A percentile compares a stretch with the other conserved stretches of the same genome.
These are phyloP conservation scores for Gallinago solitaria DNA, from an alignment of 2,797 vertebrate species.

Conservation along the genomic window DNA sequence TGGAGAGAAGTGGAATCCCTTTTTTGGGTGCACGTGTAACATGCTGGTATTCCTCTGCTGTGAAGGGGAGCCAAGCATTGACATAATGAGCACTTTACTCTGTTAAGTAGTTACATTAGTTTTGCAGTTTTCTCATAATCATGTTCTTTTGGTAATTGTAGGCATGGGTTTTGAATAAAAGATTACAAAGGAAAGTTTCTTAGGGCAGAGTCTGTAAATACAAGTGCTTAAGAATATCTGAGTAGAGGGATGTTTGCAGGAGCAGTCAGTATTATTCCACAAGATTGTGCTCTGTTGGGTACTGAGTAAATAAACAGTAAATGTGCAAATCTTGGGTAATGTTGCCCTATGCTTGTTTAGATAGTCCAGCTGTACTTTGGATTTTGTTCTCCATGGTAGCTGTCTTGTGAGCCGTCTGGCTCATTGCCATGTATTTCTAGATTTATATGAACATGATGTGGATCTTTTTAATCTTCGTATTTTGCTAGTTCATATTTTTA, in stretches of 20 bases:
- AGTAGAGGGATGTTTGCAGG: not conserved
- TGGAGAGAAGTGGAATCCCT: not conserved
- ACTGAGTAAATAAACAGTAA: slow-evolving; percentile 15
- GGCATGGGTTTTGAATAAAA: not conserved
- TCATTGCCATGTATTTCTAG: not conserved
- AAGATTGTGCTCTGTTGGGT: not conserved
- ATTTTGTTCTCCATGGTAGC: not conserved
- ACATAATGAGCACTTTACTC: not conserved
- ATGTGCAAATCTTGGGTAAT: not conserved
- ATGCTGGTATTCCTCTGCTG: not conserved
- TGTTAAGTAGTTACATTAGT: not conserved
- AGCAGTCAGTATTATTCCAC: not conserved
- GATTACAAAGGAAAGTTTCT: not conserved
- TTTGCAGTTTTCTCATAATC: not conserved
- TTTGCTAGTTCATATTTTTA: slow-evolving; percentile 9
- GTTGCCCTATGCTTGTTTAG: not conserved
- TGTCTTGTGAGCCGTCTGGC: not conserved
- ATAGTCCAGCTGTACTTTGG: not conserved
- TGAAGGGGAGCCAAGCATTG: not conserved
- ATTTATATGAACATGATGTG: not conserved
- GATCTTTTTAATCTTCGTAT: not conserved
- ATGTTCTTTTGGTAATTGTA: not conserved
- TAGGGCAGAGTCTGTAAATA: not conserved
- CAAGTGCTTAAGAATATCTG: not conserved
- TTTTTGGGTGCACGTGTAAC: slow-evolving; percentile 7